Evolutionary conservation across 2,888 invertebrate genomes (phyloP).

Genomic region (Schizotus pectinicornis): DNA sequence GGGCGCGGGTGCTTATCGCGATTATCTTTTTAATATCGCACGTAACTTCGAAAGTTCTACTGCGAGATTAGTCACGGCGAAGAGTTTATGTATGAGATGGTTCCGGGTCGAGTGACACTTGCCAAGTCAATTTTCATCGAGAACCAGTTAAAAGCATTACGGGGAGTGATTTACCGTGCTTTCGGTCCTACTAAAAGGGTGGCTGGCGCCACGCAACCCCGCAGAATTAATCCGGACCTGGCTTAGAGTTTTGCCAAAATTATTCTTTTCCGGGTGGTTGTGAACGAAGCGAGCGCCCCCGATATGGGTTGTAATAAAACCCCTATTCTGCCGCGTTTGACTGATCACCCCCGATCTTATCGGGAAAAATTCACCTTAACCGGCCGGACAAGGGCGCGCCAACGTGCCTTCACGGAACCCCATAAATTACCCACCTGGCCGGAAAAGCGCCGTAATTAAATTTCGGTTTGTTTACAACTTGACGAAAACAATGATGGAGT

Average conservation of each 20-base stretch:
- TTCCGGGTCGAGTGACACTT: slow-evolving; percentile 8
- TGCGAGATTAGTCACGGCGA: not conserved
- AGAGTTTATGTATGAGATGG: not conserved
- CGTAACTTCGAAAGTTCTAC: not conserved
- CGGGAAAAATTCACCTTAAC: not conserved
- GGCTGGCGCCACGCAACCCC: too few relatives aligned
- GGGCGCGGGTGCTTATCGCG: slow-evolving; percentile 5
- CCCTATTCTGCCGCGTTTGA: not conserved
- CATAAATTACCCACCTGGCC: slow-evolving; percentile 4
- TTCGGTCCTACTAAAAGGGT: too few relatives aligned
- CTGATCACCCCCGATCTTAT: not conserved
- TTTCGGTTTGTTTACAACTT: not conserved
- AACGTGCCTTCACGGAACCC: not conserved
- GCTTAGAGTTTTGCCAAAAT: too few relatives aligned
- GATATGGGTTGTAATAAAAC: not conserved
- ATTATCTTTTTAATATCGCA: not conserved
- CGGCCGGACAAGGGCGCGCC: not conserved
- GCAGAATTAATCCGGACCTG: too few relatives aligned
- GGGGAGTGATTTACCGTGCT: too few relatives aligned
- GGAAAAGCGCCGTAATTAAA: not conserved
- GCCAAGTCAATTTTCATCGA: slow-evolving; percentile 10
- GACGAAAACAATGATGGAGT: not conserved
- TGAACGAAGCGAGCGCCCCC: too few relatives aligned
- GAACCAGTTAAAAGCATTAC: slow-evolving; percentile 8
- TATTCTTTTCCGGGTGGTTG: too few relatives aligned